phyloP scores from a whole-genome alignment of 2,113 vertebrate genomes.

The Sebastes schlegelii region DNA sequence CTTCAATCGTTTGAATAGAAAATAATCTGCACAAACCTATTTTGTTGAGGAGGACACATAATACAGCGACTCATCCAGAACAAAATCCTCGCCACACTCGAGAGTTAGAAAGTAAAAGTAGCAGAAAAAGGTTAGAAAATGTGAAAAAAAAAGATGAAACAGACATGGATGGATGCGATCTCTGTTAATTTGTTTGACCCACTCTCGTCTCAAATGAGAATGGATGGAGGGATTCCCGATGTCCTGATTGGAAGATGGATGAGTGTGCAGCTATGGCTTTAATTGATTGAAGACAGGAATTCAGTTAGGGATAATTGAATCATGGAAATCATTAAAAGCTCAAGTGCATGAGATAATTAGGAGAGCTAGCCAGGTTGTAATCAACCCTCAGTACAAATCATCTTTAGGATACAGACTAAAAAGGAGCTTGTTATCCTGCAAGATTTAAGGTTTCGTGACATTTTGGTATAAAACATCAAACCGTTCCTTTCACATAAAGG shows the following conservation, averaged over 20 bases:
- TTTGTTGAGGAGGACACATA: background rate
- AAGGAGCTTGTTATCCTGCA: slow-evolving; percentile 55
- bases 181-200: slow-evolving; percentile 75
- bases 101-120: slow-evolving; percentile 29
- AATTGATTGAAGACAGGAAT: slow-evolving; percentile 84
- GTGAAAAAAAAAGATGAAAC: slow-evolving; percentile 5
- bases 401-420: slow-evolving; percentile 34
- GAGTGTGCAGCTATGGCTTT: slow-evolving; percentile 71
- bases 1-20: background rate
- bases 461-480: slow-evolving; percentile 24
- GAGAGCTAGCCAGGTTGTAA: slow-evolving; percentile 74
- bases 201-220: slow-evolving; percentile 76
- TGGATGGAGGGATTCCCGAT: slow-evolving; percentile 76
- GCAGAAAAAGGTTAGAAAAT: slow-evolving; percentile 30
- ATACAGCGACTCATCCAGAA: background rate
- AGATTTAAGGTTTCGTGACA: slow-evolving; percentile 37
- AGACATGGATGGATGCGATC: slow-evolving; percentile 71
- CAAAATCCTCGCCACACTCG: background rate
- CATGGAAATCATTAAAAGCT: slow-evolving; percentile 82
- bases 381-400: slow-evolving; percentile 64
- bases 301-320: slow-evolving; percentile 80
- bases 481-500: background rate
- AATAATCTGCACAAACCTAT: background rate
- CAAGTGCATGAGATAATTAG: slow-evolving; percentile 78
- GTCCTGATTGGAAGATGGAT: slow-evolving; percentile 82